A percentile compares a stretch with the other conserved stretches of the same genome.
phyloP scores from a whole-genome alignment of 1,140 invertebrate species.

The Zaprionus gabonicus region DNA sequence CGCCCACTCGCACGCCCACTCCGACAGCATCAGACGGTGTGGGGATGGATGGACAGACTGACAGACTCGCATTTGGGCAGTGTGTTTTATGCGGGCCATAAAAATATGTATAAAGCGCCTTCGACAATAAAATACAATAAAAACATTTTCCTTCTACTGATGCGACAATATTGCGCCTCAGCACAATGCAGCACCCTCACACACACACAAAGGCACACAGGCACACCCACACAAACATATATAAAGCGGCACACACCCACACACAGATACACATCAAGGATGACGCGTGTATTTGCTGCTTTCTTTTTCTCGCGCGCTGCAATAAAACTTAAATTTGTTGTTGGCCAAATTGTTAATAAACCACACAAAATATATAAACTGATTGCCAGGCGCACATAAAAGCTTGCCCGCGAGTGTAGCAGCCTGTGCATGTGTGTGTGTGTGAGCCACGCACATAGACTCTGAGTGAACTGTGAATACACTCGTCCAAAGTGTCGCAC shows the following conservation, averaged over 20 bases:
- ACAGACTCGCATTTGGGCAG: slow-evolving; percentile 23
- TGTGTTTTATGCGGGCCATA: slow-evolving; percentile 55
- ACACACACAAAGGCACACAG: background rate
- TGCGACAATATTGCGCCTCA: slow-evolving; percentile 48
- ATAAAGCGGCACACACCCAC: background rate
- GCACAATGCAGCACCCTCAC: slow-evolving; percentile 12
- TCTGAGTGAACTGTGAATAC: slow-evolving; percentile 47
- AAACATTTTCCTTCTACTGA: slow-evolving; percentile 46
- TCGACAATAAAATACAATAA: slow-evolving; percentile 64
- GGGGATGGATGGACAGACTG: background rate
- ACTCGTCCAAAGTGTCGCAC: slow-evolving; percentile 69
- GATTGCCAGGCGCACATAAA: slow-evolving; percentile 59
- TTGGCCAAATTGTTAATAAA: slow-evolving; percentile 70
- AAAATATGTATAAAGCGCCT: slow-evolving; percentile 46
- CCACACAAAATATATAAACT: slow-evolving; percentile 68
- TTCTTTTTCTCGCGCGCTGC: background rate
- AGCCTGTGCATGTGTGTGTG: background rate
- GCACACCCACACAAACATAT: background rate
- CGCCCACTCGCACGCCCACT: background rate
- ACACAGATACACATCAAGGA: slow-evolving; percentile 17
- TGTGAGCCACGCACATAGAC: slow-evolving; percentile 23
- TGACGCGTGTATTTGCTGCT: slow-evolving; percentile 9
- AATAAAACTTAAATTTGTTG: slow-evolving; percentile 59
- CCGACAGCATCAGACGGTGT: background rate
- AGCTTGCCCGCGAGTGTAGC: slow-evolving; percentile 31